Conservation (phyloP, 1,140 invertebrate species). For the Homarus americanus region DNA sequence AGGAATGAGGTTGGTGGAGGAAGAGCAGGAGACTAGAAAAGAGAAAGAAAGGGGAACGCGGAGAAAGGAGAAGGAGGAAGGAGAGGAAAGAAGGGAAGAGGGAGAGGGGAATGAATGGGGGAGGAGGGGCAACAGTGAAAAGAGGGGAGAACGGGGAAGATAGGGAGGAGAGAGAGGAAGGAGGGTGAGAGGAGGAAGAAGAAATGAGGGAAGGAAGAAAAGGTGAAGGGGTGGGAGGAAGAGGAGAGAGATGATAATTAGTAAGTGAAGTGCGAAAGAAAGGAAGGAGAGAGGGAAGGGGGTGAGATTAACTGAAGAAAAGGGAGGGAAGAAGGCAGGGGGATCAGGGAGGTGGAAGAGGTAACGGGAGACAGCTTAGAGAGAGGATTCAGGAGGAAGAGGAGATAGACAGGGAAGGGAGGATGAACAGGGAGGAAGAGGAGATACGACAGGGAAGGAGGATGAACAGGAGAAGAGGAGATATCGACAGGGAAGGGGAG, state of each 20-base stretch:
- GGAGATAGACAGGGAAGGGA: constrained; percentile 10
- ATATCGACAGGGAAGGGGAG: constrained; percentile 3
- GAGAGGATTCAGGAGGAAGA: not conserved
- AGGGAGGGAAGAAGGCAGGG: not conserved
- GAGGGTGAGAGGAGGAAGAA: not conserved
- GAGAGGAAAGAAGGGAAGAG: not conserved
- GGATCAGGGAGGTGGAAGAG: not conserved
- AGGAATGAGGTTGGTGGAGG: not conserved
- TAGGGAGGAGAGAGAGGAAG: not conserved
- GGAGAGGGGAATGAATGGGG: not conserved
- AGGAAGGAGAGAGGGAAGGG: not conserved
- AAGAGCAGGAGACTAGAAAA: not conserved
- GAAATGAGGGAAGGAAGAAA: not conserved
- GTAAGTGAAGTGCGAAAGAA: too few relatives aligned
- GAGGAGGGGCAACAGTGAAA: not conserved
- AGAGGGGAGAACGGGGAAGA: too few relatives aligned
- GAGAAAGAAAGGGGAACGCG: too few relatives aligned
- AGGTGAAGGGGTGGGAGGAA: not conserved
- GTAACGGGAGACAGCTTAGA: not conserved
- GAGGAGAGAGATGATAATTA: too few relatives aligned
- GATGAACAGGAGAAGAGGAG: constrained; percentile 28
- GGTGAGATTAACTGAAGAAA: not conserved
- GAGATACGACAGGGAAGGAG: constrained; percentile 13
- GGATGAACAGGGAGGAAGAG: too few relatives aligned
- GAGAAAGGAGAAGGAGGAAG: too few relatives aligned